Conservation (phyloP, 2,797 vertebrate species). For the Myotis myotis region DNA sequence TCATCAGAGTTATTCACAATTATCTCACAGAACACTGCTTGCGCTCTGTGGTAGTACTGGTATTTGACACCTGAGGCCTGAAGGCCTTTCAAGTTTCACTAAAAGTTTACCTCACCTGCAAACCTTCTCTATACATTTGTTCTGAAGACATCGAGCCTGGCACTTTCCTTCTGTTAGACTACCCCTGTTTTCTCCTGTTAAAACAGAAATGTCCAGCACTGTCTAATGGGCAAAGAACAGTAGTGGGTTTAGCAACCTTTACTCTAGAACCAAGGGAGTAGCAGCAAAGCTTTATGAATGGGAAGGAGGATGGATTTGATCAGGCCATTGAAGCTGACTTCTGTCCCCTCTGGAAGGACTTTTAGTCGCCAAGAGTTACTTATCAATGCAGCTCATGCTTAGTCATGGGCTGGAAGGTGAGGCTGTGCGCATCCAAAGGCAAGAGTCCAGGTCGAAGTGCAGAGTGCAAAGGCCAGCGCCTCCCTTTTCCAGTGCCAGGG, state of each 20-base stretch:
- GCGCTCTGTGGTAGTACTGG: not conserved
- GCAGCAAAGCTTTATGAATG: slow-evolving; percentile 57
- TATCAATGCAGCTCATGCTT: slow-evolving; percentile 75
- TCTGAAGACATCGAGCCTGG: not conserved
- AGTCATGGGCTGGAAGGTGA: slow-evolving; percentile 66
- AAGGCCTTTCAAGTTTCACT: not conserved
- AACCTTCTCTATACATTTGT: not conserved
- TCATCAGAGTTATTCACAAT: not conserved
- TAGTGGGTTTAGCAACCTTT: not conserved
- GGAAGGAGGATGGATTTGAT: slow-evolving; percentile 50
- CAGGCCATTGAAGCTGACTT: not conserved
- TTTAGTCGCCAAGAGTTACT: slow-evolving; percentile 70
- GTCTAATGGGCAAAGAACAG: not conserved
- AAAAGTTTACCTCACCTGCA: not conserved
- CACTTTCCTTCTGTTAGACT: not conserved
- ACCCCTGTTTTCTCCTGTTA: not conserved
- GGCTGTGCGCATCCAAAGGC: slow-evolving; percentile 61
- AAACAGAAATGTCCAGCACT: not conserved
- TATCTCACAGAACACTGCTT: not conserved
- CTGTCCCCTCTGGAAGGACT: slow-evolving; percentile 5
- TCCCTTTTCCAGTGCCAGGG: slow-evolving; percentile 17
- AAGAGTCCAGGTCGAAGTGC: slow-evolving; percentile 71
- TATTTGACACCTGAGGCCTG: not conserved
- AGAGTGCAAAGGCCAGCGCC: slow-evolving; percentile 46
- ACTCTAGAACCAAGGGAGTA: slow-evolving; percentile 28